Evolutionary conservation across 2,113 vertebrate genomes (phyloP), one percentile per base, ranked within the genome.

Genomic region (Pseudorasbora parva): DNA sequence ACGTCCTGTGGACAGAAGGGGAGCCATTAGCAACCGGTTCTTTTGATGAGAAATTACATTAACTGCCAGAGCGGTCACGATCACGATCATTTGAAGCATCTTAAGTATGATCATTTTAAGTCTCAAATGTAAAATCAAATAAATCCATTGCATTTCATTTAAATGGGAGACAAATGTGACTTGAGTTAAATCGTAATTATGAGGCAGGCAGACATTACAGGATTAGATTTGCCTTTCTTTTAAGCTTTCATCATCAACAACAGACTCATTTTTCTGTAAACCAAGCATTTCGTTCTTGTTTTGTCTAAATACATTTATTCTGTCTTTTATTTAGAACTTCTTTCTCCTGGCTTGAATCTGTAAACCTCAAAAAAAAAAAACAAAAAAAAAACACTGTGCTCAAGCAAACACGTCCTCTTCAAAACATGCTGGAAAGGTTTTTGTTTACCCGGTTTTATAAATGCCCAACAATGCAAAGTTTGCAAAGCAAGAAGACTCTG

Each of bases 301-400:
- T 89, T 86, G 87, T 82, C 74, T 85, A 90, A 86, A 91, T 84
- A 86, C 57, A 79, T 88, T 85, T 80, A 78, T 82, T 85, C 82
- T 54, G 76, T 82, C 86, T 91, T 78, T 89, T 83, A 86, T 90
- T 91, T 88, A 81, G 78, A 87, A 81, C 69, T 79, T 60, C 66
- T 84, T 59, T 15, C 84, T 19, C 84, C 78, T 82, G 86, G 91
- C 91, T 77, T 0, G 0, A 27, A 77, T 87, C 84, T 92, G 79
- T 47, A 81, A 89, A 84, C 88, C 90, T 57, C 90, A 59, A 72
- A 23, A 88, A 87, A 90, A 45, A 37, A 33, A 19, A n/a, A n/a
- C n/a, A n/a, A n/a, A n/a, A n/a, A n/a, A n/a, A 19, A 54, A 54
- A 54, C 23, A 89, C 87, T 82, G 89, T 8, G 21, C n/a, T 77